Evolutionary conservation across 2,888 invertebrate genomes (phyloP).

Genomic region (Epistrophe grossulariae): DNA sequence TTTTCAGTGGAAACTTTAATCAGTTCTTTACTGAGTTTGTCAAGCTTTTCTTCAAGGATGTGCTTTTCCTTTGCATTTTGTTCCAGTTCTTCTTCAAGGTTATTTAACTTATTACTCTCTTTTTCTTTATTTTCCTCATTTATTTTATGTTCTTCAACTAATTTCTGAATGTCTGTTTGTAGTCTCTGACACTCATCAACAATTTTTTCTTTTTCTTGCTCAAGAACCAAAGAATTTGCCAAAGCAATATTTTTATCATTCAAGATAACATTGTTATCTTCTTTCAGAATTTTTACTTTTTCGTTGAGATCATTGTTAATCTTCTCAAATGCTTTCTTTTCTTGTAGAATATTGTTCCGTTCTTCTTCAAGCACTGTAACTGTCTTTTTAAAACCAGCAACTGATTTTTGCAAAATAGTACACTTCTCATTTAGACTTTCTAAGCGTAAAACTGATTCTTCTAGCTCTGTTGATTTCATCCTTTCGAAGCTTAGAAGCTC

Average conservation of each 20-base stretch:
- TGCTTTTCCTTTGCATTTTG: conserved; percentile 18
- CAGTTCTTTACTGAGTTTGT: conserved; percentile 18
- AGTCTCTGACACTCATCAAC: conserved; percentile 46
- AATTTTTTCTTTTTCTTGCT: conserved; percentile 49
- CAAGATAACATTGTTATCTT: conserved; percentile 19
- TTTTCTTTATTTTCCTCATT: conserved; percentile 31
- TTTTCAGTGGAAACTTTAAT: conserved; percentile 19
- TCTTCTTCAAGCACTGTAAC: conserved; percentile 15
- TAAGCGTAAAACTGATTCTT: conserved; percentile 14
- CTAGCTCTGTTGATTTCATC: conserved; percentile 34
- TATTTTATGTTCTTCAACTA: conserved; percentile 44
- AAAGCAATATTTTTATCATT: conserved; percentile 13
- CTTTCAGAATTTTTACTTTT: conserved; percentile 46
- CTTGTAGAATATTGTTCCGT: conserved; percentile 8
- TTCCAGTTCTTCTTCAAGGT: conserved; percentile 14
- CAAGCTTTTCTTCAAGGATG: neutral
- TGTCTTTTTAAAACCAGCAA: conserved; percentile 11
- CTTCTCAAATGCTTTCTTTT: conserved; percentile 33
- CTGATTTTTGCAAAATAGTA: conserved; percentile 4
- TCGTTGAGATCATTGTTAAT: conserved; percentile 46
- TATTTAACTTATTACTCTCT: neutral
- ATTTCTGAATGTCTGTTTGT: conserved; percentile 48
- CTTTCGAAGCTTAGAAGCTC: conserved; percentile 38
- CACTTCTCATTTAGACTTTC: conserved; percentile 26
- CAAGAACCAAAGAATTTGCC: neutral